These are phyloP conservation scores for Drosophila nasuta DNA, from an alignment of 1,140 invertebrate genomes.

Conservation along the genomic window DNA sequence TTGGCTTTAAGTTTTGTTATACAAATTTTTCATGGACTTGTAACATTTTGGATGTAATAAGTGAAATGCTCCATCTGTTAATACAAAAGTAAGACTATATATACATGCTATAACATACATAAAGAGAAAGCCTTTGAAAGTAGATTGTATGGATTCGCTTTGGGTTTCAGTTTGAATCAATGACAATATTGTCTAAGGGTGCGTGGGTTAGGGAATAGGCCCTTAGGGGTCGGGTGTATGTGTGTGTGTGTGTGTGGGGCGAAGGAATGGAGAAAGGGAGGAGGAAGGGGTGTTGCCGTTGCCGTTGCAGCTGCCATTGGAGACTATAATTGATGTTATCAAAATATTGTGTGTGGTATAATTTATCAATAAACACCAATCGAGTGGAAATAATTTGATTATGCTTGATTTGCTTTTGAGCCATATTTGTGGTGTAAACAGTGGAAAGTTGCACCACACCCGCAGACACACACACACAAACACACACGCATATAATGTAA, in stretches of 20 bases:
- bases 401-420: constrained; percentile 84
- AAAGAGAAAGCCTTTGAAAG: constrained; percentile 24
- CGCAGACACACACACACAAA: constrained; percentile 20
- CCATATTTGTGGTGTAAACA: constrained; percentile 81
- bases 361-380: constrained; percentile 85
- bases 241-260: constrained; percentile 4
- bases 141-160: constrained; percentile 27
- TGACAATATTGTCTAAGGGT: constrained; percentile 51
- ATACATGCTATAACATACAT: background rate
- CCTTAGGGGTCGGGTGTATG: background rate
- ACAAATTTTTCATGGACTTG: background rate
- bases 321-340: constrained; percentile 85
- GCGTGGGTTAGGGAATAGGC: constrained; percentile 4
- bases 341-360: constrained; percentile 84
- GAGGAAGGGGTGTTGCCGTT: background rate
- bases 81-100: constrained; percentile 9
- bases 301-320: constrained; percentile 56
- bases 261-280: no score
- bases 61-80: background rate
- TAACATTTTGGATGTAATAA: background rate
- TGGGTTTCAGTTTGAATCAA: constrained; percentile 48
- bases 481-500: background rate
- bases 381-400: constrained; percentile 84
- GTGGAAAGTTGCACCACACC: constrained; percentile 40
- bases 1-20: no score